These are phyloP conservation scores for Rhaphigaster nebulosa DNA, from an alignment of 2,888 invertebrate species.

Conservation along the genomic window DNA sequence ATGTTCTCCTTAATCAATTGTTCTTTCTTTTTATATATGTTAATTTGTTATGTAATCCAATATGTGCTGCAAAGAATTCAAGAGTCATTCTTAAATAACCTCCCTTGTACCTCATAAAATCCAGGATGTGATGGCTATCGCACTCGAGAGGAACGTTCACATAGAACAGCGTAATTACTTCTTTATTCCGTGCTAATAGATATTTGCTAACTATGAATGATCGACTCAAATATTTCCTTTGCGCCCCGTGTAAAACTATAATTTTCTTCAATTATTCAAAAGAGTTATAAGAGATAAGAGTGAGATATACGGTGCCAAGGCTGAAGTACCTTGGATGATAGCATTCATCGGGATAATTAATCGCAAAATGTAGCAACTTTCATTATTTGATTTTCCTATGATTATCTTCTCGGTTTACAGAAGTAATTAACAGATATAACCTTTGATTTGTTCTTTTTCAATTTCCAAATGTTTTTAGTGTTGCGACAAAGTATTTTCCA, in stretches of 20 bases:
- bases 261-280: background rate
- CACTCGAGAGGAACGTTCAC: background rate
- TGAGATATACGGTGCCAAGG: background rate
- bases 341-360: background rate
- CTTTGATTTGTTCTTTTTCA: background rate
- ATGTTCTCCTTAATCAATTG: too few relatives aligned
- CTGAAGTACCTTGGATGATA: background rate
- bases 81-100: background rate
- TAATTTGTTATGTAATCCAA: too few relatives aligned
- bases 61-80: too few relatives aligned
- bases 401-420: background rate
- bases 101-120: background rate
- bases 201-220: background rate
- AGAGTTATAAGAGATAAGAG: background rate
- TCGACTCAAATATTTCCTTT: background rate
- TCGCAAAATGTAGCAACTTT: conserved; percentile 16
- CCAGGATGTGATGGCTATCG: background rate
- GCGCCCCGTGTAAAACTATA: background rate
- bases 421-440: background rate
- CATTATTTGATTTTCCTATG: background rate
- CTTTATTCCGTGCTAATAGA: background rate
- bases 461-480: background rate
- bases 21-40: too few relatives aligned
- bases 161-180: background rate
- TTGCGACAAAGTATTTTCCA: background rate